A percentile compares a stretch with the other conserved stretches of the same genome.
Conservation (phyloP, 1,140 invertebrate species). For the Holotrichia oblita region DNA sequence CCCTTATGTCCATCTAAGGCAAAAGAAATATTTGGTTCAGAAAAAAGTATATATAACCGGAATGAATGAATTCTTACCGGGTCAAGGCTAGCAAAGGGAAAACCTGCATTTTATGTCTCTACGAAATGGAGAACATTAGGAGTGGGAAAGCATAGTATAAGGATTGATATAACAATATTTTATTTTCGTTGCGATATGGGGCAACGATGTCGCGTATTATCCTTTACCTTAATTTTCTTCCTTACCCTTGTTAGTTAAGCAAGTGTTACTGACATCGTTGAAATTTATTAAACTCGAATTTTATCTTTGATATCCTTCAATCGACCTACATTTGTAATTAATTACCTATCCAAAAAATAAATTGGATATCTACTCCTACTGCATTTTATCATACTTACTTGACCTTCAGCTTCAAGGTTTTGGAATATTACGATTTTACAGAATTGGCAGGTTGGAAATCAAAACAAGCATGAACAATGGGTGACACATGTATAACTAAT, state of each 20-base stretch:
- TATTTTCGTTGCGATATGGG: neutral
- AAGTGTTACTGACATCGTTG: neutral
- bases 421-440: too few species aligned
- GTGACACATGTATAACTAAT: too few species aligned
- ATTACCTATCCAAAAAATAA: neutral
- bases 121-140: neutral
- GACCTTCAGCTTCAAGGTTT: too few species aligned
- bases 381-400: too few species aligned
- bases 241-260: neutral
- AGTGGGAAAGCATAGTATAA: neutral
- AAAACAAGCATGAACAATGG: too few species aligned
- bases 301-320: neutral
- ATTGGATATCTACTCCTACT: neutral
- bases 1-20: too few species aligned
- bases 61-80: neutral
- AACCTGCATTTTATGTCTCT: neutral
- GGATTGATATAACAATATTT: conserved; percentile 33
- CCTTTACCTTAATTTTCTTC: neutral
- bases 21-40: neutral
- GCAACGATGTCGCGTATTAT: neutral
- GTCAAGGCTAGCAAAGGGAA: neutral
- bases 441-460: too few species aligned
- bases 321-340: conserved; percentile 11
- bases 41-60: neutral
- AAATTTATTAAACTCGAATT: conserved; percentile 10